A percentile compares a stretch with the other conserved stretches of the same genome.
Evolutionary conservation across 1,140 invertebrate genomes (phyloP).

Genomic region (Coelopa frigida): DNA sequence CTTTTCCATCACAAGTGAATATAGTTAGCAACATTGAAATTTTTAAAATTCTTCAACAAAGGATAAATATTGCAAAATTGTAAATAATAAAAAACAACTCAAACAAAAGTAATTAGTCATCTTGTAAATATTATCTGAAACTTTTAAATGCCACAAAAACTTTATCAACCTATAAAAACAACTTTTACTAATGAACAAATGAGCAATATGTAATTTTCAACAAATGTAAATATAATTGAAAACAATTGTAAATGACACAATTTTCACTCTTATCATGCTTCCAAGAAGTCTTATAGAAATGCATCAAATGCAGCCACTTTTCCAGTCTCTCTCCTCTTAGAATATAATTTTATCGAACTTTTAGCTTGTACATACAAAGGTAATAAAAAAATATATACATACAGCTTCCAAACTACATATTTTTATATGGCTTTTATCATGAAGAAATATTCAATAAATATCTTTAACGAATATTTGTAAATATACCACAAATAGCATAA

Average conservation of each 20-base stretch:
- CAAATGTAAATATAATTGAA: conserved; percentile 1
- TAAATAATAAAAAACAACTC: background rate
- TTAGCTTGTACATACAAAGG: background rate
- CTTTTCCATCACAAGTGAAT: too few relatives aligned
- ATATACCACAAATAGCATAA: background rate
- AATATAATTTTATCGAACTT: conserved; percentile 1
- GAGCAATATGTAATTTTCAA: conserved; percentile 2
- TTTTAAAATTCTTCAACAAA: background rate
- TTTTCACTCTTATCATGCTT: conserved; percentile 13
- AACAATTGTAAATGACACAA: conserved; percentile 3
- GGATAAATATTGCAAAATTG: background rate
- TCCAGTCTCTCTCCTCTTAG: background rate
- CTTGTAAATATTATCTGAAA: too few relatives aligned
- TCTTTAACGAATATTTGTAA: background rate
- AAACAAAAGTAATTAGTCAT: background rate
- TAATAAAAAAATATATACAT: conserved; percentile 8
- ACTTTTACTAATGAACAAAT: background rate
- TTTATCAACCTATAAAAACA: background rate
- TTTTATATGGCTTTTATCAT: conserved; percentile 16
- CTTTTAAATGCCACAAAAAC: conserved; percentile 1
- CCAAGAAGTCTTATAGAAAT: conserved; percentile 5
- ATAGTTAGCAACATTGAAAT: background rate
- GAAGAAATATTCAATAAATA: conserved; percentile 3
- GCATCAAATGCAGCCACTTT: conserved; percentile 4
- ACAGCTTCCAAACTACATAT: conserved; percentile 15